Evolutionary conservation across 2,113 vertebrate genomes (phyloP).

Genomic region (Sorex fumeus): DNA sequence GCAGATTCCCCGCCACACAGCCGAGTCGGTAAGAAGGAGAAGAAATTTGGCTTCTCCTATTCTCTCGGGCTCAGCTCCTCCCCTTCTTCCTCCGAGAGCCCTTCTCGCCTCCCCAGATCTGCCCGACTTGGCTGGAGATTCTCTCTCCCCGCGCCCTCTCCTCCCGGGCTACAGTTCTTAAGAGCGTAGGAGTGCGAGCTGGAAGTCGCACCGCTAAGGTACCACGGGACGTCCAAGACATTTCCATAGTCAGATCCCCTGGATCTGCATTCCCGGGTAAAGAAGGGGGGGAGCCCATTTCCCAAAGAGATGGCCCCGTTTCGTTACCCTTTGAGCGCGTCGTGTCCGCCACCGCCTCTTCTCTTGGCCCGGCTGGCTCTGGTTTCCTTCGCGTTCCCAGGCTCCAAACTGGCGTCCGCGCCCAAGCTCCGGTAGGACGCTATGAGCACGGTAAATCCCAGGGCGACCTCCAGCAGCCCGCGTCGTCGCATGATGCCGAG

Average conservation of each 20-base stretch:
- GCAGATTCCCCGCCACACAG: background rate
- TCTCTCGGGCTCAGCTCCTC: constrained; percentile 64
- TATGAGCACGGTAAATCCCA: constrained; percentile 91
- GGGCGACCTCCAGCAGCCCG: constrained; percentile 91
- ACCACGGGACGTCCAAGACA: background rate
- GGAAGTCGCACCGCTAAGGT: background rate
- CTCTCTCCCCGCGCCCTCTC: constrained; percentile 13
- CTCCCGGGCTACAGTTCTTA: background rate
- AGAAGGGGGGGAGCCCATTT: constrained; percentile 34
- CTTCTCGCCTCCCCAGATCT: constrained; percentile 66
- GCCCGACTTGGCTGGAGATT: constrained; percentile 62
- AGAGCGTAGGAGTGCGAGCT: background rate
- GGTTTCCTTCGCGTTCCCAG: constrained; percentile 89
- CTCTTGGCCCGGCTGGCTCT: constrained; percentile 95
- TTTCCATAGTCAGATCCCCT: background rate
- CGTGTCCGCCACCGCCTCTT: constrained; percentile 92
- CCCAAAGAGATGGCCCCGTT: background rate
- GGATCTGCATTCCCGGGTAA: background rate
- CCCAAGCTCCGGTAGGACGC: constrained; percentile 87
- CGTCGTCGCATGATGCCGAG: constrained; percentile 83
- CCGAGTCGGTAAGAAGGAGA: constrained; percentile 18
- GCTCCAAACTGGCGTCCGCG: constrained; percentile 86
- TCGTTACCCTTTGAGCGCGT: constrained; percentile 96
- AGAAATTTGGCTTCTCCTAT: constrained; percentile 31
- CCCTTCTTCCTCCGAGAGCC: constrained; percentile 74